A percentile compares a stretch with the other conserved stretches of the same genome.
phyloP scores from a whole-genome alignment of 2,888 invertebrate genomes.

The Anthophora plumipes region DNA sequence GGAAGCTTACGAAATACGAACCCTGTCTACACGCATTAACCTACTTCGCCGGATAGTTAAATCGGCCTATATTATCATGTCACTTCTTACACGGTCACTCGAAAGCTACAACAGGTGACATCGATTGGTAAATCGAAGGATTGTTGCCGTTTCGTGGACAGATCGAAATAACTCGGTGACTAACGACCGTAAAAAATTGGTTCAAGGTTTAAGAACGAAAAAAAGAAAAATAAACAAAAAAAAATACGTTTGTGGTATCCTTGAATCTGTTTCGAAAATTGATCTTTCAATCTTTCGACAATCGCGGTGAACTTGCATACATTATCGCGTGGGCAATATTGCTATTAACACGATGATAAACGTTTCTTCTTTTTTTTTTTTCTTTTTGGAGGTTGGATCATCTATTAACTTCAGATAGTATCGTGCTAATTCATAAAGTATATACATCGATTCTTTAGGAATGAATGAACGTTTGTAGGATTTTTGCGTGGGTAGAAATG shows the following conservation, averaged over 20 bases:
- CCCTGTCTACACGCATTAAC: conserved; percentile 49
- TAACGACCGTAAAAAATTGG: neutral
- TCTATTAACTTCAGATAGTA: neutral
- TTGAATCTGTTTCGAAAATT: neutral
- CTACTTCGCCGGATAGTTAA: conserved; percentile 43
- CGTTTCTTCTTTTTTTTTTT: too few species aligned
- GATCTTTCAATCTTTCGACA: too few species aligned
- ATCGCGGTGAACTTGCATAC: too few species aligned
- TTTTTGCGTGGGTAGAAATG: neutral
- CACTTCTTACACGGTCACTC: neutral
- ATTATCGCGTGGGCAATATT: neutral
- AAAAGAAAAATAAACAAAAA: too few species aligned
- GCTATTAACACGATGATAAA: neutral
- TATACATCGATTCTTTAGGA: neutral
- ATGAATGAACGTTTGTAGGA: neutral
- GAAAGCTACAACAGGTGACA: conserved; percentile 35
- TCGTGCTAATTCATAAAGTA: neutral
- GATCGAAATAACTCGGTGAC: neutral
- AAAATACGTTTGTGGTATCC: neutral
- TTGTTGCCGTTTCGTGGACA: neutral
- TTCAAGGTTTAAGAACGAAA: conserved; percentile 4
- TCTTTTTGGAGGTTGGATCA: neutral
- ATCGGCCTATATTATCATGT: conserved; percentile 10
- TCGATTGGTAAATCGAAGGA: conserved; percentile 13
- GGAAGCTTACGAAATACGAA: conserved; percentile 37